Evolutionary conservation across 64 coral and sea anemone species (phyloP), one percentile per base, ranked within the genome.

Genomic region (Pachyseris speciosa): DNA sequence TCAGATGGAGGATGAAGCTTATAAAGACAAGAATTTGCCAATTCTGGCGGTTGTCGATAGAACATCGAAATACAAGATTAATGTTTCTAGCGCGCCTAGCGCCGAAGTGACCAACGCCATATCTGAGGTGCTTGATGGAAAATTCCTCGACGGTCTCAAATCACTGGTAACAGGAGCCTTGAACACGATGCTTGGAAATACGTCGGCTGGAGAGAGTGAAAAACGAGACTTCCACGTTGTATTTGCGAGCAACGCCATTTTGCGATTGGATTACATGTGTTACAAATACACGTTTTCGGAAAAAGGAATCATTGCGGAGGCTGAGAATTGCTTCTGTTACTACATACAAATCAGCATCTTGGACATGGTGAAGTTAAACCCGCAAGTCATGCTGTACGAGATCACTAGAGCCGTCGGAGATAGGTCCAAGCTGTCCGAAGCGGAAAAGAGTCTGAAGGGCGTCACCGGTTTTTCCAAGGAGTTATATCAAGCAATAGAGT

Each of bases 341-440:
- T 44, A 37, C 34, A 15, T 72, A 7, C 64, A 91, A 68, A 37
- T 90, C 41, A 74, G 73, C 27, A 74, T 90, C 16, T 55, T 89
- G 37, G 87, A 89, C 59, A 44, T 65, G 55, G 16, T 25, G 24
- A 78, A 76, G 48, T 37, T 79, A 20, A 67, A 89, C 41, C 72
- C 87, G n/a, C 87, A 89, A 38, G 26, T 89, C 34, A 13, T 76
- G 37, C 48, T 89, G 9, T 89, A 64, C 36, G 72, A 89, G 49
- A 13, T 89, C 2, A 76, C 53, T 0, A 89, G 42, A 51, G 57
- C 87, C 0, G 67, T 89, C 24, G 87, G 87, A n/a, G n/a, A n/a
- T n/a, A n/a, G n/a, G n/a, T n/a, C n/a, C n/a, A n/a, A n/a, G n/a
- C n/a, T n/a, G n/a, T n/a, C n/a, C n/a, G n/a, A n/a, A n/a, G n/a